Base-by-base conservation (phyloP, 2,888 invertebrate species). In the Isoperla grammatica region DNA sequence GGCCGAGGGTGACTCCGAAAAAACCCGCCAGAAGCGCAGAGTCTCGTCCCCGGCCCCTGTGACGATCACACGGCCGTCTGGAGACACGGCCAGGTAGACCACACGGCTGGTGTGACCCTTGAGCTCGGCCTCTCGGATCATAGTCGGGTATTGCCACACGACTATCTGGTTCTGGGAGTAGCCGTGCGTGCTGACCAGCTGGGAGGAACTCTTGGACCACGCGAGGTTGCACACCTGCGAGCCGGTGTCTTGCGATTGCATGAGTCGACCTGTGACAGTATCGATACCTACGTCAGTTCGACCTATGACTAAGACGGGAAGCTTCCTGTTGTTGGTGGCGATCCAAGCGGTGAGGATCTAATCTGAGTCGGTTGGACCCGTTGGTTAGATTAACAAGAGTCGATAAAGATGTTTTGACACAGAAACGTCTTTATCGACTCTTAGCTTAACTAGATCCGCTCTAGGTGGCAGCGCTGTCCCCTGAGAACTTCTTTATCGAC, bases 31-130 rank as follows among this genome's bases (percentile, higher is more conserved):
- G 75, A 98, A 98, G 6, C 98, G 81, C 4, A 98, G 79, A 0
- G 98, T 98, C 74, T 98, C 98, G 75, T 98, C 98, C 0, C 97
- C 98, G 1, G 98, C 97, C 20, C 98, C 98, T 0, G 98, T 98
- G 0, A 98, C 97, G 65, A 98, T 97, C 2, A 96, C 95, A 73
- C 98, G 97, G 35, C 98, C 98, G 74, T 97, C 96, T 0, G 98
- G 98, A 2, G 96, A 97, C 74, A 97, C 83, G 0, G 98, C 97
- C 68, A 98, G 77, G 75, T 98, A 98, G 0, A 98, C 78, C 2
- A 98, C 98, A 65, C 97, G 81, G 74, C 92, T 95, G 29, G 95
- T 93, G 74, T 98, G 98, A 0, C 98, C 98, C 0, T 95, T 96
- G 64, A 98, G 78, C 74, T 97, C 96, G 45, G 97, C 96, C 63